Evolutionary conservation across 1,140 invertebrate species (phyloP), one percentile per base, ranked within the genome.

Genomic region (Aphis gossypii): DNA sequence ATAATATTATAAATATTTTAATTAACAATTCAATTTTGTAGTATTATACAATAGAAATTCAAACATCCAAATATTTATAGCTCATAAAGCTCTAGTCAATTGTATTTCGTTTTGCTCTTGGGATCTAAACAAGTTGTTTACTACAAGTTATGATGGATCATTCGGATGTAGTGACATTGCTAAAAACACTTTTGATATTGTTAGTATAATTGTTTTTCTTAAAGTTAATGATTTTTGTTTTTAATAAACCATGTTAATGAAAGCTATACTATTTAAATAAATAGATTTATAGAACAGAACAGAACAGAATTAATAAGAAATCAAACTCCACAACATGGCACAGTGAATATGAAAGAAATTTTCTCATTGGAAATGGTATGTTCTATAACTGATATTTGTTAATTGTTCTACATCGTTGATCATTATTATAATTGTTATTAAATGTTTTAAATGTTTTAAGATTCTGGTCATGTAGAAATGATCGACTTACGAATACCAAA

Each of bases 141-240:
- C 94, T 23, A 95, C 94, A 38, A 94, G 94, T 41, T 93, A 94
- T 82, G 94, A 94, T 91, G 94, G 94, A 25, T 94, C 94, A n/a
- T 94, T 94, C 0, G 93, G 94, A 91, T 76, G 93, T 83, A 93
- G 94, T 30, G 94, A 94, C 68, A 83, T 94, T 54, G 23, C 83
- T 46, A 94, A 93, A 48, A 56, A 60, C n/a, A 87, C 93, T 35
- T 94, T 94, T 94, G 94, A 94, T 90, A 83, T 90, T 92, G 94
- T 94, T 89, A 93, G 93, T 94, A 89, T 30, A 30, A 48, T 21
- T 76, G 84, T 25, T 54, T 44, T 82, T 20, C 2, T 54, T 23
- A 54, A 0, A 23, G 6, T 20, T 54, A 21, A 83, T 84, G 30
- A 51, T 68, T 38, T 83, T 60, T 38, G 51, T 88, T 20, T 93